A percentile compares a stretch with the other conserved stretches of the same genome.
Conservation (phyloP, 2,113 vertebrate species). For the Strix aluco region DNA sequence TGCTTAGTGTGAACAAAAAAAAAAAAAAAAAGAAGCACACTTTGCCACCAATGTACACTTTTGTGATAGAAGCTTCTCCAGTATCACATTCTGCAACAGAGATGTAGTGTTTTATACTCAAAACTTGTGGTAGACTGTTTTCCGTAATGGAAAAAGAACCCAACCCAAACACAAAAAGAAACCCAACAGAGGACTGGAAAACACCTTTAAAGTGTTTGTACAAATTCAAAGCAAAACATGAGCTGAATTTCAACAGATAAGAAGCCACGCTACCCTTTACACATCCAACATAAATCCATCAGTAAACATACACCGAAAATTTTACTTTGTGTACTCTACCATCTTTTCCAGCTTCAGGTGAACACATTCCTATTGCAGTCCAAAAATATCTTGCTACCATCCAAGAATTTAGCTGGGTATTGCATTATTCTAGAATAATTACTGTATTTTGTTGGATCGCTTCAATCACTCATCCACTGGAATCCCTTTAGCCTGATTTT, state of each 20-base stretch:
- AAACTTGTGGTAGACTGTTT: not conserved
- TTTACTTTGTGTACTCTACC: fast-evolving
- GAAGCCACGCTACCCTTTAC: not conserved
- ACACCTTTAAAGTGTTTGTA: not conserved
- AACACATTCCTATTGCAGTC: not conserved
- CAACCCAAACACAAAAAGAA: not conserved
- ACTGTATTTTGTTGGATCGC: not conserved
- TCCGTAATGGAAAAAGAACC: not conserved
- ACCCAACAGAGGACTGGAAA: not conserved
- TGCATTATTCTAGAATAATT: not conserved
- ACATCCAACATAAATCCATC: not conserved
- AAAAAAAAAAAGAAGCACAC: not conserved
- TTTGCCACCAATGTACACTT: fast-evolving
- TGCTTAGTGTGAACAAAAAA: not conserved
- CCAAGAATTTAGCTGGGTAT: not conserved
- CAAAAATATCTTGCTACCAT: not conserved
- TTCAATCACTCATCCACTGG: not conserved
- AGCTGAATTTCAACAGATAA: not conserved
- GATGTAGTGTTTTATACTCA: fast-evolving
- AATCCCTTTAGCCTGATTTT: not conserved
- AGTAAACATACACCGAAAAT: not conserved
- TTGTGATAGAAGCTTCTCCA: not conserved
- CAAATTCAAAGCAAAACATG: not conserved
- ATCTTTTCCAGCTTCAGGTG: not conserved
- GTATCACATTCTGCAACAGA: not conserved